Base-by-base conservation (phyloP, 2,797 vertebrate genomes). In the Enteromius radiatus region DNA sequence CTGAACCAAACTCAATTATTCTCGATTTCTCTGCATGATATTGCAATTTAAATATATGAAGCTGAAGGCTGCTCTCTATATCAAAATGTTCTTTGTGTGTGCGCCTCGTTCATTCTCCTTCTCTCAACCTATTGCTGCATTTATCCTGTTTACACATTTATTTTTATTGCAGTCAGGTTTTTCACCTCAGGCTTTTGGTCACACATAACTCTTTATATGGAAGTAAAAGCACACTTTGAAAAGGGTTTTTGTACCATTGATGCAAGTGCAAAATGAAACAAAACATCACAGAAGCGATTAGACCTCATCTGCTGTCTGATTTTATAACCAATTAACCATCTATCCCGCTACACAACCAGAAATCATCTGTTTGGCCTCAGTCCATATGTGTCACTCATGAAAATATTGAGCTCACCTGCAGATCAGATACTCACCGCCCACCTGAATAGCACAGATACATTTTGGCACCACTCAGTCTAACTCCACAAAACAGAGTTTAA, bases 101-200 rank as follows among this genome's bases (percentile, higher is more conserved):
- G 28, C 15, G 6, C 6, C 41, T 83, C 23, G 52, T 15, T 47
- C 70, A 47, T 52, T 36, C 19, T 52, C 49, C 26, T 28, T 4
- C 33, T 70, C 83, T 74, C 43, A 41, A 26, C 21, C 33, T 47
- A 52, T 65, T 65, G 47, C 38, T 68, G 28, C 26, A 36, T 64
- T 69, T 38, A 65, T 52, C 45, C 56, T 43, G 59, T 74, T 79
- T 84, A 71, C 47, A 80, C 61, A 75, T 75, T 84, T 84, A 56
- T 75, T 80, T 80, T 76, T 80, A 82, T 82, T 82, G 81, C 74
- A 82, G 81, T 82, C 73, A 68, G 73, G 26, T 76, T 76, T 77
- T 82, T 12, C 49, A 82, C 81, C 74, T 75, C 81, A 61, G 74
- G 81, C 73, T 76, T 69, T 61, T 77, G 64, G 81, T 82, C 81